phyloP scores from a whole-genome alignment of 1,140 invertebrate species.

The Drosophila sechellia region DNA sequence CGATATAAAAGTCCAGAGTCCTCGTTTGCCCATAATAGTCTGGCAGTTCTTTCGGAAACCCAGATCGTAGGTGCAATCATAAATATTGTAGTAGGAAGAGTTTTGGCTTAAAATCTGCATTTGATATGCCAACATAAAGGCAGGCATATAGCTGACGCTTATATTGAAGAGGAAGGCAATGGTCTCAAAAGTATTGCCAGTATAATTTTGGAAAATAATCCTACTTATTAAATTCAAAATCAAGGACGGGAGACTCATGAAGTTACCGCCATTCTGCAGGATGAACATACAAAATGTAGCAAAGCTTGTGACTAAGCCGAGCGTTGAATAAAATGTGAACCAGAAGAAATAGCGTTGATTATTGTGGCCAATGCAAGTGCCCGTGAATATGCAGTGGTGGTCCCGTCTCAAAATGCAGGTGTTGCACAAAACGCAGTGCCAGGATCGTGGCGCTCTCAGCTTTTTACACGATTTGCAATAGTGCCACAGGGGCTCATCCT shows the following conservation, averaged over 20 bases:
- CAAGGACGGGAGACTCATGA: no score
- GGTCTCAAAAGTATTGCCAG: background rate
- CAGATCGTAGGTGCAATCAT: conserved; percentile 1
- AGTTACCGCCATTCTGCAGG: conserved; percentile 55
- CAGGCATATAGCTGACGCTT: background rate
- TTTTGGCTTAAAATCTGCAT: conserved; percentile 14
- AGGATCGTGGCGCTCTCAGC: conserved; percentile 92
- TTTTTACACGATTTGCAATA: conserved; percentile 91
- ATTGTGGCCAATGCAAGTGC: conserved; percentile 94
- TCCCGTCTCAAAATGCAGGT: conserved; percentile 95
- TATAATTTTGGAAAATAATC: no score
- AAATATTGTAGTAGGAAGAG: background rate
- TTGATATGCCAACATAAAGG: conserved; percentile 1
- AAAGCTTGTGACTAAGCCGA: conserved; percentile 88
- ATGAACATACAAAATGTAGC: conserved; percentile 89
- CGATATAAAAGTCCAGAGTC: conserved; percentile 11
- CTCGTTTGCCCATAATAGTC: conserved; percentile 8
- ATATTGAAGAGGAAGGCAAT: background rate
- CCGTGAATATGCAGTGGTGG: conserved; percentile 96
- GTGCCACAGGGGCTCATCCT: conserved; percentile 86
- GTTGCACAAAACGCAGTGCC: conserved; percentile 93
- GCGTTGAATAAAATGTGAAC: conserved; percentile 91
- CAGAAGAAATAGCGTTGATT: conserved; percentile 95
- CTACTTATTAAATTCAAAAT: no score
- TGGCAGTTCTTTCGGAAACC: conserved; percentile 5